These are phyloP conservation scores for Dromococcyx pavoninus DNA, from an alignment of 2,797 vertebrate genomes.

Conservation along the genomic window DNA sequence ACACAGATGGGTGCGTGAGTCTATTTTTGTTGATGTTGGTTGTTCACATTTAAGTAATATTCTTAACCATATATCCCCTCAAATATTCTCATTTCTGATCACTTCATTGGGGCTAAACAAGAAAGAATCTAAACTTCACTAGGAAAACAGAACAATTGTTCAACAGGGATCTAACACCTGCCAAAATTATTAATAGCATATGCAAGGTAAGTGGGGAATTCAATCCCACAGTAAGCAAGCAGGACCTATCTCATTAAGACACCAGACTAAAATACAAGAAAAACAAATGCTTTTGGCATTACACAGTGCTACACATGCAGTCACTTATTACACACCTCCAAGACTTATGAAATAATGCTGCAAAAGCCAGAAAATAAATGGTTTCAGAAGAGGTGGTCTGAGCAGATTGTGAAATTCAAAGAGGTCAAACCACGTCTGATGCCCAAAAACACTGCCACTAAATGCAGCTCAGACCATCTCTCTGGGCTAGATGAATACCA, in stretches of 20 bases:
- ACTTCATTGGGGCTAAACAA: not conserved
- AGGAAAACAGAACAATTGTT: not conserved
- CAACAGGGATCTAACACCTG: not conserved
- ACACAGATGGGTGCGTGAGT: rapidly evolving
- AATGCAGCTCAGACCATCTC: not conserved
- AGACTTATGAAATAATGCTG: not conserved
- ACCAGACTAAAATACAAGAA: not conserved
- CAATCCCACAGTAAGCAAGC: not conserved
- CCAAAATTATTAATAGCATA: not conserved
- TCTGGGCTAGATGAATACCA: not conserved
- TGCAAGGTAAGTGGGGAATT: not conserved
- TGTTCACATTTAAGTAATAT: not conserved
- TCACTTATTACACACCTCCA: not conserved
- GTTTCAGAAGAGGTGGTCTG: not conserved
- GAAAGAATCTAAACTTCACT: not conserved
- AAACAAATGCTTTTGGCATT: not conserved
- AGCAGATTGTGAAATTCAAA: not conserved
- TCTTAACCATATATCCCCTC: too few species aligned
- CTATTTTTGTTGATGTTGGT: rapidly evolving
- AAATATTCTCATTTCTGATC: not conserved
- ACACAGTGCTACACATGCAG: not conserved
- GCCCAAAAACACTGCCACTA: not conserved
- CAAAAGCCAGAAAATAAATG: not conserved
- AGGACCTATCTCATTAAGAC: not conserved
- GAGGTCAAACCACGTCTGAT: not conserved